Percentiles rank a stretch among this genome's conserved stretches.
Conservation (phyloP, 2,797 vertebrate genomes). For the Phataginus tricuspis region DNA sequence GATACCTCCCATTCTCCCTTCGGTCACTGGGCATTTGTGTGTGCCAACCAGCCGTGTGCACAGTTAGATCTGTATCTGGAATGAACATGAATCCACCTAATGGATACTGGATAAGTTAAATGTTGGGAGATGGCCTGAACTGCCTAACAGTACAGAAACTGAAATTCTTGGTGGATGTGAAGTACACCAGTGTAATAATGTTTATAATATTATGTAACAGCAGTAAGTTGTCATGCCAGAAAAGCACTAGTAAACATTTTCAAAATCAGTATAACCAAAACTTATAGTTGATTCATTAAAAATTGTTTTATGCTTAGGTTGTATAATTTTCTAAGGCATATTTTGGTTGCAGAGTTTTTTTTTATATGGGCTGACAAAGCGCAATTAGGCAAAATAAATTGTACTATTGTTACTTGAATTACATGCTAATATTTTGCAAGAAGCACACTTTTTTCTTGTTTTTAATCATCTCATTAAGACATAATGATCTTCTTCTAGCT, state of each 20-base stretch:
- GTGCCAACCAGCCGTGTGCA: not conserved
- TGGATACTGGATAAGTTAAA: not conserved
- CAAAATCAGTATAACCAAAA: constrained; percentile 42
- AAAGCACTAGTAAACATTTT: constrained; percentile 42
- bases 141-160: not conserved
- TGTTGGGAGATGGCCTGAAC: not conserved
- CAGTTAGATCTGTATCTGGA: not conserved
- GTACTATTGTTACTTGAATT: constrained; percentile 64
- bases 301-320: constrained; percentile 38
- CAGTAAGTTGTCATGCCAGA: constrained; percentile 28
- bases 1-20: rapidly evolving
- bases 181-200: constrained; percentile 10
- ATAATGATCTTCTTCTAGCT: constrained; percentile 81
- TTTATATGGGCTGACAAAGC: constrained; percentile 58
- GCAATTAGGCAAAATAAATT: constrained; percentile 59
- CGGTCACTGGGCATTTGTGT: rapidly evolving
- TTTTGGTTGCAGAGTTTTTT: constrained; percentile 69
- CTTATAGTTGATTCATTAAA: constrained; percentile 46
- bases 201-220: not conserved
- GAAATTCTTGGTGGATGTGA: constrained; percentile 22
- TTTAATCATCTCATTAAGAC: constrained; percentile 85
- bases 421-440: constrained; percentile 79
- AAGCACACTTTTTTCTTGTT: constrained; percentile 74
- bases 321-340: constrained; percentile 47
- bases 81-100: not conserved